Evolutionary conservation across 2,888 invertebrate genomes (phyloP), one percentile per base, ranked within the genome.

Genomic region (Habroteleia sp.): DNA sequence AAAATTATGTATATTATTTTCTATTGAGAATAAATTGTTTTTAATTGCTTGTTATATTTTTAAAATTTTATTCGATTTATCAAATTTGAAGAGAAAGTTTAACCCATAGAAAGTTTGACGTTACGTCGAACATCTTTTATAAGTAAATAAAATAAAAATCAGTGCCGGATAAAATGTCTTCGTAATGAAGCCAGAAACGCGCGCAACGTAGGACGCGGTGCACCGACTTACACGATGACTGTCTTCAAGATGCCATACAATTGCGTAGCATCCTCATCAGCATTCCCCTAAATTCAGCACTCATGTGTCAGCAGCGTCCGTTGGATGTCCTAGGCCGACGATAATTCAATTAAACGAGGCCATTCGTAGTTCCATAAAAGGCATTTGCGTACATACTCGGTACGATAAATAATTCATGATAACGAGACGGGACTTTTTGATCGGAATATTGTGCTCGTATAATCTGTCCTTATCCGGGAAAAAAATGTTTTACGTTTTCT

Each of bases 291-390:
- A 65, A 72, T 62, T 41, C 52, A 60, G 37, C 56, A 10, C 56
- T 54, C 72, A 50, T 50, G 56, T 63, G 58, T 65, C 72, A 58
- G 42, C 42, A 37, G 37, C 58, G 63, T 56, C 58, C 29, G 35
- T 52, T 31, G 41, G 11, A 35, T 46, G 46, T 65, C 41, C 63
- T 63, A 63, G 63, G 42, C 33, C 63, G 56, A 16, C 63, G 58
- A 63, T 72, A 56, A 72, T 72, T 65, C 72, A 72, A 72, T 72
- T 72, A 72, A 72, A 65, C 48, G 63, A 63, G 50, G 50, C 48
- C 50, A 42, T 56, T 63, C 35, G 48, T 50, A 41, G 63, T 50
- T 63, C 72, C 54, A 50, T 58, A 65, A 65, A 71, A 54, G 63
- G 63, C 13, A 62, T 71, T 71, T 63, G 63, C 33, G 37, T 63